phyloP scores from a whole-genome alignment of 2,113 vertebrate genomes.

The Callochromis pleurospilus region DNA sequence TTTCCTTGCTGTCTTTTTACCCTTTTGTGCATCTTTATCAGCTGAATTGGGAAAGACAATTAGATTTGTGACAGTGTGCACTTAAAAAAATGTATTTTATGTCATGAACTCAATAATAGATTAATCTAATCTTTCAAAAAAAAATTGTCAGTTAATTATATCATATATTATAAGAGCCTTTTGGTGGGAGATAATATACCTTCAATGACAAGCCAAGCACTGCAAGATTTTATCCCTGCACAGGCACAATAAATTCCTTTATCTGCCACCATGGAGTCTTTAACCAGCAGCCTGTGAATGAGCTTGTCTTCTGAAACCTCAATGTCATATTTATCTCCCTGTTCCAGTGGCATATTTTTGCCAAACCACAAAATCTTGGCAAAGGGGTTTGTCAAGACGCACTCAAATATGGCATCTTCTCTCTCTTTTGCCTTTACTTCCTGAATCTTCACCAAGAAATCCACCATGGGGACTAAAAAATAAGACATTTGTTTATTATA shows the following conservation, averaged over 20 bases:
- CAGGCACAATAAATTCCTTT: slow-evolving; percentile 76
- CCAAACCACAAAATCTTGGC: slow-evolving; percentile 72
- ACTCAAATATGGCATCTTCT: slow-evolving; percentile 70
- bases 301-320: slow-evolving; percentile 75
- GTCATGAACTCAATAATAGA: background rate
- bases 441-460: slow-evolving; percentile 68
- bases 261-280: slow-evolving; percentile 66
- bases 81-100: background rate
- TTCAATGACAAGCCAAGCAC: slow-evolving; percentile 80
- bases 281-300: slow-evolving; percentile 76
- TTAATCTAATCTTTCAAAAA: background rate
- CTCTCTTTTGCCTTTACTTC: slow-evolving; percentile 68
- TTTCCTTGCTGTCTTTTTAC: slow-evolving; percentile 63
- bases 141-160: background rate
- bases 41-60: slow-evolving; percentile 11
- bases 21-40: slow-evolving; percentile 44
- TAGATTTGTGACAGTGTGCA: background rate
- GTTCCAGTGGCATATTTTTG: slow-evolving; percentile 61
- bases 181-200: slow-evolving; percentile 47
- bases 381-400: slow-evolving; percentile 69
- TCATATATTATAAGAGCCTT: background rate
- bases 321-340: slow-evolving; percentile 70
- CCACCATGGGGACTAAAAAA: slow-evolving; percentile 69
- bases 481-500: background rate
- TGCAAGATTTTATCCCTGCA: slow-evolving; percentile 72